Conservation (phyloP, 2,888 invertebrate species). For the Euphydryas editha region DNA sequence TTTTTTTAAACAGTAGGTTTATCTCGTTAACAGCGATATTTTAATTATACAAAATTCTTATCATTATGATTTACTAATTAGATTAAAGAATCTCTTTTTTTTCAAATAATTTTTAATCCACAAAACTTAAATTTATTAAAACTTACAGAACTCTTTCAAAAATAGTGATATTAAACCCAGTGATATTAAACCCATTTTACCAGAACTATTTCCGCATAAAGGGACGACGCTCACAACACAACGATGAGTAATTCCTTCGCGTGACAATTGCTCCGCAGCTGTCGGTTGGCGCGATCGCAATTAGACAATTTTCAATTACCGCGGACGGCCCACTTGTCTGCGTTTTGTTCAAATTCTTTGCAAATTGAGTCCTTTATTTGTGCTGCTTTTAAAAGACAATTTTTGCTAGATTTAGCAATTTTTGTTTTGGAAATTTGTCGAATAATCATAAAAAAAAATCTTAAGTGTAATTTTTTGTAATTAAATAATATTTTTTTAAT, state of each 20-base stretch:
- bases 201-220: slow-evolving; percentile 15
- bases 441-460: not conserved
- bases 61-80: too few relatives aligned
- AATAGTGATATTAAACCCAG: too few relatives aligned
- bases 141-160: too few relatives aligned
- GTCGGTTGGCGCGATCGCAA: slow-evolving; percentile 15
- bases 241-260: slow-evolving; percentile 22
- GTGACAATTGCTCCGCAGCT: slow-evolving; percentile 24
- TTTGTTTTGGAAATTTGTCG: not conserved
- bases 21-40: too few relatives aligned
- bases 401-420: not conserved
- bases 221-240: not conserved
- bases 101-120: too few relatives aligned
- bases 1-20: too few relatives aligned
- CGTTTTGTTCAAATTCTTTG: not conserved
- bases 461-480: too few relatives aligned
- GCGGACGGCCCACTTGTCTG: slow-evolving; percentile 6
- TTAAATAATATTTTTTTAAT: too few relatives aligned
- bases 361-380: not conserved
- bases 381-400: not conserved
- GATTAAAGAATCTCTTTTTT: too few relatives aligned
- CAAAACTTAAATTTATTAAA: too few relatives aligned
- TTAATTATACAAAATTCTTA: too few relatives aligned
- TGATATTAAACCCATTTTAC: not conserved
- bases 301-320: slow-evolving; percentile 29